Percentiles rank a stretch among this genome's conserved stretches.
Conservation (phyloP, 2,113 vertebrate species). For the Epinephelus lanceolatus region DNA sequence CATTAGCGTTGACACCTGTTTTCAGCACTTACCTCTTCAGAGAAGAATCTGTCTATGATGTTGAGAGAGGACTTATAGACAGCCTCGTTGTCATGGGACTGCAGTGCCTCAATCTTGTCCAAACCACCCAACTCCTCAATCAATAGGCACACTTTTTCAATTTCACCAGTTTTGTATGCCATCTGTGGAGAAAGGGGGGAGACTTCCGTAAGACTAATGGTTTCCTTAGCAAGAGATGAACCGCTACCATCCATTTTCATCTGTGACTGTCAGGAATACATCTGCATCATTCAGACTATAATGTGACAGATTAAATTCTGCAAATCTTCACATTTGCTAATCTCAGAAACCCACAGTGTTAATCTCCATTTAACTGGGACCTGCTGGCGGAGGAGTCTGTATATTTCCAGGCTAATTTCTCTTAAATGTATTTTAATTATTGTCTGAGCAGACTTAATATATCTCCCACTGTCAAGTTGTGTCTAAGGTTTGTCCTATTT, state of each 20-base stretch:
- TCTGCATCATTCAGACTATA: not conserved
- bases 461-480: no score
- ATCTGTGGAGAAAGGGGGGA: slow-evolving; percentile 80
- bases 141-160: slow-evolving; percentile 90
- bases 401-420: not conserved
- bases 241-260: slow-evolving; percentile 1
- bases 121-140: slow-evolving; percentile 92
- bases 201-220: not conserved
- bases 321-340: slow-evolving; percentile 6
- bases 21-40: slow-evolving; percentile 85
- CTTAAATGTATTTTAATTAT: not conserved
- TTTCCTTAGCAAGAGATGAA: not conserved
- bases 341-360: not conserved
- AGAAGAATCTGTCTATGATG: slow-evolving; percentile 93
- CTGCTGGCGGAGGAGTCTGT: not conserved
- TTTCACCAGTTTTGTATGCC: slow-evolving; percentile 89
- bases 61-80: slow-evolving; percentile 89
- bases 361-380: not conserved
- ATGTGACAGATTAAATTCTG: not conserved
- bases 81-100: slow-evolving; percentile 90
- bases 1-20: not conserved
- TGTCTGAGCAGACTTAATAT: no score
- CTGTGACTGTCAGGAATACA: not conserved
- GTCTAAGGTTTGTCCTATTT: no score
- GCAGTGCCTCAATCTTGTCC: slow-evolving; percentile 92